Percentiles rank a stretch among this genome's conserved stretches.
Evolutionary conservation across 2,888 invertebrate species (phyloP).

Genomic region (Sesia bembeciformis): DNA sequence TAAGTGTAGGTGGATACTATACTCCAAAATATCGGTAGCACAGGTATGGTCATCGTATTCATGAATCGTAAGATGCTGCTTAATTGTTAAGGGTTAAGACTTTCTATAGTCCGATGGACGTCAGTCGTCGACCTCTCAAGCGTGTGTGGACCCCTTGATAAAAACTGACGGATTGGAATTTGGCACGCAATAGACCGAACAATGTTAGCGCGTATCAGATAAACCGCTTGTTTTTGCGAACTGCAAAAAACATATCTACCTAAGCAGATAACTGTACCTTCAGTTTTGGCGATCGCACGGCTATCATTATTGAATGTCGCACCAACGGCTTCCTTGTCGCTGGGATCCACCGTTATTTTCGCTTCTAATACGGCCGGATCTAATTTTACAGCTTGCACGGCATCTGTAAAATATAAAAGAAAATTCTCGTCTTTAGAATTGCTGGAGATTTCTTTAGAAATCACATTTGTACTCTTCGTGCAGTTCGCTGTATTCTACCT

Average conservation of each 20-base stretch:
- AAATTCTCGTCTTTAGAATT: not conserved
- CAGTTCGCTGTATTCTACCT: not conserved
- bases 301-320: not conserved
- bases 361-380: constrained; percentile 58
- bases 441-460: too few relatives aligned
- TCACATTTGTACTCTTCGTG: not conserved
- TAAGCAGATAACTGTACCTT: not conserved
- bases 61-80: too few relatives aligned
- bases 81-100: too few relatives aligned
- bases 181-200: too few relatives aligned
- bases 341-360: constrained; percentile 29
- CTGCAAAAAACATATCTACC: not conserved
- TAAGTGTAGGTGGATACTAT: too few relatives aligned
- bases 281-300: not conserved
- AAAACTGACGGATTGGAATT: too few relatives aligned
- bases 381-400: constrained; percentile 41
- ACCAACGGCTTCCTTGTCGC: not conserved
- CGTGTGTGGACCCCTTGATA: too few relatives aligned
- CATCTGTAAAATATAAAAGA: constrained; percentile 24
- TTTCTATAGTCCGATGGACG: too few relatives aligned
- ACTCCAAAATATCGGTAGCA: too few relatives aligned
- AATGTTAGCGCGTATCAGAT: not conserved
- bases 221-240: not conserved
- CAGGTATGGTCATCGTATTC: too few relatives aligned
- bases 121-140: too few relatives aligned